phyloP scores from a whole-genome alignment of 1,140 invertebrate species.

The Platyura marginata region DNA sequence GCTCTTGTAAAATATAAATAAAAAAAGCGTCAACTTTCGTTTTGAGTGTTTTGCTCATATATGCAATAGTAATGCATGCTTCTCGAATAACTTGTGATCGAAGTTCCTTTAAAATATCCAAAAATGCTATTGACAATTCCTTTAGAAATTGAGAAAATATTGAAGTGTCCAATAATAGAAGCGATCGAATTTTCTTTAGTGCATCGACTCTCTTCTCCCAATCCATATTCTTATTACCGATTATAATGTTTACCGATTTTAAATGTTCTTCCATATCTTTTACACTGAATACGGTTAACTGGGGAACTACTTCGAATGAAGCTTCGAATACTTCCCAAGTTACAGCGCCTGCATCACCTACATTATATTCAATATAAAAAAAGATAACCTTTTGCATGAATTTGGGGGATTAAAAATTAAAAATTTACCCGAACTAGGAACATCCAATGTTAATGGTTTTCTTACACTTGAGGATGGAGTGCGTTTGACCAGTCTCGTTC shows the following conservation, averaged over 20 bases:
- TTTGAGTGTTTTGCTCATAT: slow-evolving; percentile 64
- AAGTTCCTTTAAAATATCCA: slow-evolving; percentile 74
- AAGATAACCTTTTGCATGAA: slow-evolving; percentile 19
- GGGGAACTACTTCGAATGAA: slow-evolving; percentile 68
- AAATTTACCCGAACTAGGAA: background rate
- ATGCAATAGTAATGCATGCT: slow-evolving; percentile 86
- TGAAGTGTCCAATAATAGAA: slow-evolving; percentile 64
- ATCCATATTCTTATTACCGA: slow-evolving; percentile 66
- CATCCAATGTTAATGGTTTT: slow-evolving; percentile 5
- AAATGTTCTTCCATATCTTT: slow-evolving; percentile 73
- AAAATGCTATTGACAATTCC: slow-evolving; percentile 60
- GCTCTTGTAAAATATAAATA: slow-evolving; percentile 55
- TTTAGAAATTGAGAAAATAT: slow-evolving; percentile 69
- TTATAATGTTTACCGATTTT: slow-evolving; percentile 48
- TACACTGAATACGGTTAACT: slow-evolving; percentile 62
- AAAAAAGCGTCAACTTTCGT: slow-evolving; percentile 73
- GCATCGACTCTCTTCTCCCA: slow-evolving; percentile 87
- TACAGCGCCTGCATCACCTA: slow-evolving; percentile 54
- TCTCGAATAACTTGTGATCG: slow-evolving; percentile 78
- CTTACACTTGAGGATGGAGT: slow-evolving; percentile 5
- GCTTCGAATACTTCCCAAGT: slow-evolving; percentile 75
- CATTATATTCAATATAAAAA: slow-evolving; percentile 2
- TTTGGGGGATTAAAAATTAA: too few relatives aligned
- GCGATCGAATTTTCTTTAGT: slow-evolving; percentile 65
- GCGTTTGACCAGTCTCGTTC: slow-evolving; percentile 20